Percentiles rank a stretch among this genome's conserved stretches.
Conservation (phyloP, 1,140 invertebrate species). For the Solenopsis fugax region DNA sequence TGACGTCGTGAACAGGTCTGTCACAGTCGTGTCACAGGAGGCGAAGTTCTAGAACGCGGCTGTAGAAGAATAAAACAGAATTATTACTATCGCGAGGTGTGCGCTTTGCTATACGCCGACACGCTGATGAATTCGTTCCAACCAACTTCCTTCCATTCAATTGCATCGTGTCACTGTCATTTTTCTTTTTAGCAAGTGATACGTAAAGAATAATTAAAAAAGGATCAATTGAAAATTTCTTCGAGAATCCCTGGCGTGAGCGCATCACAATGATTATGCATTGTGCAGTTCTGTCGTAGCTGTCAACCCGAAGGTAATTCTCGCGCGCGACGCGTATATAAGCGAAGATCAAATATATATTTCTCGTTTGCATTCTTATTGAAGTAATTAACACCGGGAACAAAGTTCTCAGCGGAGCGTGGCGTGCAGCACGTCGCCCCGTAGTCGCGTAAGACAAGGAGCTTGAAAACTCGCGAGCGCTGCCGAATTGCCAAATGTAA, state of each 20-base stretch:
- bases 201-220: neutral
- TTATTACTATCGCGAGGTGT: slow-evolving; percentile 59
- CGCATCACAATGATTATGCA: neutral
- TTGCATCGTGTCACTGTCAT: neutral
- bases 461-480: slow-evolving; percentile 81
- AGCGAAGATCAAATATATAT: neutral
- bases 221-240: neutral
- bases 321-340: neutral
- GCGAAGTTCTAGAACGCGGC: slow-evolving; percentile 48
- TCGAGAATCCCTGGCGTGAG: neutral
- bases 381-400: neutral
- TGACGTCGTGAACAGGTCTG: neutral
- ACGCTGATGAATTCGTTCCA: slow-evolving; percentile 25
- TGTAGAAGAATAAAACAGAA: slow-evolving; percentile 37
- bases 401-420: neutral
- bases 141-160: neutral
- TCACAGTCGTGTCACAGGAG: neutral
- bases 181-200: neutral
- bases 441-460: slow-evolving; percentile 74
- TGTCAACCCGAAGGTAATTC: neutral
- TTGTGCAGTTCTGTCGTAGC: neutral
- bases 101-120: slow-evolving; percentile 35
- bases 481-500: slow-evolving; percentile 85
- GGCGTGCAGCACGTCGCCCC: slow-evolving; percentile 43
- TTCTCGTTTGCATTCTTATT: neutral